Conservation (phyloP, 2,888 invertebrate species). For the Caenorhabditis sp. region DNA sequence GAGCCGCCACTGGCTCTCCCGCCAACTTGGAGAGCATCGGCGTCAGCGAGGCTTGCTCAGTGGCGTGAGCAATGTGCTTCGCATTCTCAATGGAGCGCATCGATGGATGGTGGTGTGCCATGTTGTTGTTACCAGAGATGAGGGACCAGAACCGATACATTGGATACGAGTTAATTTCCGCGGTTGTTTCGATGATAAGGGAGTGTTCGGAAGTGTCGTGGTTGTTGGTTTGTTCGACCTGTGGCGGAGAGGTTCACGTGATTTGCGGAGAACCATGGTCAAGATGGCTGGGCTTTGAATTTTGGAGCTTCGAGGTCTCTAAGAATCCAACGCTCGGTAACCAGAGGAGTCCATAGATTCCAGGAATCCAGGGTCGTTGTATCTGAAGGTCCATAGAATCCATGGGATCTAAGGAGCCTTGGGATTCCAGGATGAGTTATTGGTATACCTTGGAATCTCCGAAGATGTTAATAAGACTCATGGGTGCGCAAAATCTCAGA, state of each 20-base stretch:
- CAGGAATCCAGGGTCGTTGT: too few species aligned
- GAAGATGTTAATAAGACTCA: too few species aligned
- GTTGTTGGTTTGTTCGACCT: not conserved
- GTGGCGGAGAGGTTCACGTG: not conserved
- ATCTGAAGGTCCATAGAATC: too few species aligned
- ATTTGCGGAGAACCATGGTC: too few species aligned
- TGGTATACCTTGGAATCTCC: too few species aligned
- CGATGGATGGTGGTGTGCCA: not conserved
- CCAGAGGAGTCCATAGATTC: too few species aligned
- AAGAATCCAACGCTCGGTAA: too few species aligned
- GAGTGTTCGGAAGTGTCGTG: not conserved
- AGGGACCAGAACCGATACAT: conserved; percentile 57
- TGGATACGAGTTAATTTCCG: conserved; percentile 42
- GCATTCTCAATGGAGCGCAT: conserved; percentile 38
- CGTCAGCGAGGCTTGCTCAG: conserved; percentile 33
- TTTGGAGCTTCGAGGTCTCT: too few species aligned
- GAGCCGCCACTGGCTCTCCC: conserved; percentile 15
- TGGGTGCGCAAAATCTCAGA: too few species aligned
- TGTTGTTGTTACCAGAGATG: conserved; percentile 48
- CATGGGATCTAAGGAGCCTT: too few species aligned
- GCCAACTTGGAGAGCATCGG: conserved; percentile 41
- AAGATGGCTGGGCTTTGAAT: too few species aligned
- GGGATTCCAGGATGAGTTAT: too few species aligned
- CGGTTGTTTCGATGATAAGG: not conserved
- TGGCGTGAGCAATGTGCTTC: conserved; percentile 26